Conservation (phyloP, 2,888 invertebrate species). For the Drosophila seclusa region DNA sequence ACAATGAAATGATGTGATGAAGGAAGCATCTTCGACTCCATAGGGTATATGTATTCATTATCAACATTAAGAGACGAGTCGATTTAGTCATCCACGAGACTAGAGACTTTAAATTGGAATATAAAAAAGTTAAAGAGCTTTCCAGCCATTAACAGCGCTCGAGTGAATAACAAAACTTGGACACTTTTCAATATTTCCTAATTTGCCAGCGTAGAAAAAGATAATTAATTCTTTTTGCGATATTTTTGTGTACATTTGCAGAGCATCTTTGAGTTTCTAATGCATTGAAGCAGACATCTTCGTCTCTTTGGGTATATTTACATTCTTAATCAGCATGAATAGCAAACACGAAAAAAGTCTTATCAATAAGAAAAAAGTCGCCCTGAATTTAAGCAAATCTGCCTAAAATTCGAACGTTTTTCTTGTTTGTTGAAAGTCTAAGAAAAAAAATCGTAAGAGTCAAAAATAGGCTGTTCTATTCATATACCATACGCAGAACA, state of each 20-base stretch:
- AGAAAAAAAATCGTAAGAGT: too few species aligned
- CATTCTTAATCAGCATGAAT: neutral
- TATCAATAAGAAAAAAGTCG: too few species aligned
- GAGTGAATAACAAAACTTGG: constrained; percentile 56
- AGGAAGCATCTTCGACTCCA: neutral
- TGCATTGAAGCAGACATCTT: neutral
- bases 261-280: neutral
- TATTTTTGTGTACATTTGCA: neutral
- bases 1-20: too few species aligned
- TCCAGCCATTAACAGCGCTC: constrained; percentile 67
- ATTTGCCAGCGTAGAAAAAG: constrained; percentile 39
- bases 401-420: too few species aligned
- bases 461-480: too few species aligned
- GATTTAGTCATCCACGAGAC: neutral
- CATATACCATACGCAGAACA: neutral
- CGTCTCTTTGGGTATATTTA: too few species aligned
- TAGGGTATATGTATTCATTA: neutral
- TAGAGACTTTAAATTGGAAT: neutral
- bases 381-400: too few species aligned
- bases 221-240: neutral
- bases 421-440: too few species aligned
- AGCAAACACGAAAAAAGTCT: neutral
- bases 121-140: too few species aligned
- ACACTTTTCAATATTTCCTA: constrained; percentile 36
- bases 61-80: neutral